Conservation (phyloP, 2,797 vertebrate species). For the Hypotaenidia okinawae region DNA sequence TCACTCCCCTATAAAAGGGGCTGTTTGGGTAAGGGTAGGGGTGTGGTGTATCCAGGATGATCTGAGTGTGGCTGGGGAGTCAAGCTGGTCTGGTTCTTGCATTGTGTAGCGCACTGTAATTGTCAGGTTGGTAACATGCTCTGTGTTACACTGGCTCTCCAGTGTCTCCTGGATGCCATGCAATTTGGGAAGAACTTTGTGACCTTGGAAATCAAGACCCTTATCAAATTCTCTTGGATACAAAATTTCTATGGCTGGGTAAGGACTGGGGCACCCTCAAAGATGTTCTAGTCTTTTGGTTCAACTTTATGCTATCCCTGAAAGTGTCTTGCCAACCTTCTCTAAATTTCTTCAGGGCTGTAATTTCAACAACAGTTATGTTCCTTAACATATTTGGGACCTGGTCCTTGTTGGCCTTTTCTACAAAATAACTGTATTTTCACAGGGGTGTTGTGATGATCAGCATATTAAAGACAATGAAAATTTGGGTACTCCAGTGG, state of each 20-base stretch:
- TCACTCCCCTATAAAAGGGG: too few relatives aligned
- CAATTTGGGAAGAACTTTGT: neutral
- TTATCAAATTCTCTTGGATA: neutral
- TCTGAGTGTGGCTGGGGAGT: too few relatives aligned
- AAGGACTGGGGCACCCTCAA: neutral
- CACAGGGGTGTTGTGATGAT: neutral
- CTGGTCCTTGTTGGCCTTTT: neutral
- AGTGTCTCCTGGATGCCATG: too few relatives aligned
- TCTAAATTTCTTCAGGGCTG: neutral
- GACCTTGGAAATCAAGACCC: neutral
- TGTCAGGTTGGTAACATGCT: too few relatives aligned
- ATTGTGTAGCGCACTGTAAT: too few relatives aligned
- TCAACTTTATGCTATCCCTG: neutral
- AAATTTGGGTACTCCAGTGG: neutral
- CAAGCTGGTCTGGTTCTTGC: too few relatives aligned
- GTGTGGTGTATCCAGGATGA: too few relatives aligned
- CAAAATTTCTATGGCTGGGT: neutral
- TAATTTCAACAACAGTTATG: neutral
- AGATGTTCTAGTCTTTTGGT: neutral
- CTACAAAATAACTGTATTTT: neutral
- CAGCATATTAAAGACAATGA: neutral
- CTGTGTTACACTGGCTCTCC: too few relatives aligned
- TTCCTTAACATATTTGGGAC: neutral
- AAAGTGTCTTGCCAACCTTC: neutral
- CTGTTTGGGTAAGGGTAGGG: too few relatives aligned